Percentiles rank a stretch among this genome's conserved stretches.
phyloP scores from a whole-genome alignment of 2,113 vertebrate genomes.

The Melanerpes formicivorus region DNA sequence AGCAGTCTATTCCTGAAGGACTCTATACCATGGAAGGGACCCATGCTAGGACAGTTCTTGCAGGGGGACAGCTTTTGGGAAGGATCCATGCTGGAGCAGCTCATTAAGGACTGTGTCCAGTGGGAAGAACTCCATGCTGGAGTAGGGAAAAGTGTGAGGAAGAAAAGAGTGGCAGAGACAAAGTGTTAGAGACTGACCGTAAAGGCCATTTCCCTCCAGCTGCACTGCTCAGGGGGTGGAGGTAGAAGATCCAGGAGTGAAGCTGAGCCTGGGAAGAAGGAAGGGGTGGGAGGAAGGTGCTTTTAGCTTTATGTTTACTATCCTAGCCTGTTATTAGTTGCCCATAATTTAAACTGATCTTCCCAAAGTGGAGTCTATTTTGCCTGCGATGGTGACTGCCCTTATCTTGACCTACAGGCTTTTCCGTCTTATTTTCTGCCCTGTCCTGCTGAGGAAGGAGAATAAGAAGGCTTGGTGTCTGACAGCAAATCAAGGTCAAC shows the following conservation, averaged over 20 bases:
- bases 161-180: neutral
- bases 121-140: neutral
- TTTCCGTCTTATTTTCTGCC: neutral
- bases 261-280: neutral
- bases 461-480: neutral
- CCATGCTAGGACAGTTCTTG: neutral
- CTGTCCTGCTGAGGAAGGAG: neutral
- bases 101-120: neutral
- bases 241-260: neutral
- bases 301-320: neutral
- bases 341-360: neutral
- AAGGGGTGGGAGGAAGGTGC: rapidly evolving
- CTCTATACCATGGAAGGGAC: rapidly evolving
- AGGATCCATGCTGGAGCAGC: neutral
- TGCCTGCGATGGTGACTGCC: neutral
- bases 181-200: neutral
- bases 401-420: neutral
- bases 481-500: neutral
- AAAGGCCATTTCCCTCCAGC: neutral
- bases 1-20: neutral
- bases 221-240: neutral
- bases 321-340: neutral
- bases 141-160: neutral
- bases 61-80: neutral
- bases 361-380: neutral